phyloP scores from a whole-genome alignment of 1,140 invertebrate species.

The Gonioctena quinquepunctata region DNA sequence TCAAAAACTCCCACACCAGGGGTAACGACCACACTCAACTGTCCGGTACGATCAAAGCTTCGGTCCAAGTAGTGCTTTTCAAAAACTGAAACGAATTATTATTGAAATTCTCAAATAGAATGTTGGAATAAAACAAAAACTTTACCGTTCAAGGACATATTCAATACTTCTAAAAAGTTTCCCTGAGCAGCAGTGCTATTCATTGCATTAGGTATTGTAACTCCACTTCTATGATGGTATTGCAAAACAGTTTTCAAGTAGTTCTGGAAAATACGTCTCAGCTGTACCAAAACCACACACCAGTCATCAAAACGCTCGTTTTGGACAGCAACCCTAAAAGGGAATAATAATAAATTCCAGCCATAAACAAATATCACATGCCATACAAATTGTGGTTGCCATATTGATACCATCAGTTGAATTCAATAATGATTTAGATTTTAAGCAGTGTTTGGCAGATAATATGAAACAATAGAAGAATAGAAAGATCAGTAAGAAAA shows the following conservation, averaged over 20 bases:
- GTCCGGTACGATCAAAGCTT: constrained; percentile 97
- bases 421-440: too few relatives aligned
- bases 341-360: too few relatives aligned
- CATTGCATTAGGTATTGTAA: constrained; percentile 78
- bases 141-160: constrained; percentile 95
- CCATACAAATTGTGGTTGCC: too few relatives aligned
- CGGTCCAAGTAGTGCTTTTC: constrained; percentile 97
- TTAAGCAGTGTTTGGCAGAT: too few relatives aligned
- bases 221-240: constrained; percentile 77
- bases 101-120: not conserved
- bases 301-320: constrained; percentile 99
- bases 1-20: constrained; percentile 97
- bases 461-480: too few relatives aligned
- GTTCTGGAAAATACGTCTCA: constrained; percentile 87
- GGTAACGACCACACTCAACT: constrained; percentile 96
- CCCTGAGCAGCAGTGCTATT: constrained; percentile 95
- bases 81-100: constrained; percentile 74
- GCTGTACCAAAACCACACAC: constrained; percentile 82
- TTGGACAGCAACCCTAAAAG: constrained; percentile 88
- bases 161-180: constrained; percentile 97
- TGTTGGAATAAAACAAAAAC: not conserved
- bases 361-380: too few relatives aligned
- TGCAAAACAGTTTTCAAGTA: constrained; percentile 88
- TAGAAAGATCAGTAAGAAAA: too few relatives aligned
- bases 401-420: too few relatives aligned